These are phyloP conservation scores for Callosobruchus maculatus DNA, from an alignment of 2,888 invertebrate genomes.

Conservation along the genomic window DNA sequence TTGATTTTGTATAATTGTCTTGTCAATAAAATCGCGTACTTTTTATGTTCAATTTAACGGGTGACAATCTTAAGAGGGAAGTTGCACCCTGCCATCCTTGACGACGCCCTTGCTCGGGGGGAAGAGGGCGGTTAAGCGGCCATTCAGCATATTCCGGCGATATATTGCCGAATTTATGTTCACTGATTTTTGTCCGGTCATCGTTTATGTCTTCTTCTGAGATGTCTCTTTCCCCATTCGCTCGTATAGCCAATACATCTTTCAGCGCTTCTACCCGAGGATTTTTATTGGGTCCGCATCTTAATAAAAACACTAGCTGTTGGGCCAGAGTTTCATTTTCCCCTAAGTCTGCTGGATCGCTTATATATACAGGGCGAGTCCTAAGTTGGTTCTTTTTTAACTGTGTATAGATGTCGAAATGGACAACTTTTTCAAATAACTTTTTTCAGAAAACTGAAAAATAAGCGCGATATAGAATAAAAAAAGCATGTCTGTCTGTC, in stretches of 20 bases:
- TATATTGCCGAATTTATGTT: constrained; percentile 24
- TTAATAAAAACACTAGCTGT: background rate
- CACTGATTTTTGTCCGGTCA: constrained; percentile 35
- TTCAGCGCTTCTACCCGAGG: background rate
- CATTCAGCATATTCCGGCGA: constrained; percentile 37
- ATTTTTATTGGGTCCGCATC: background rate
- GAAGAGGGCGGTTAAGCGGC: constrained; percentile 28
- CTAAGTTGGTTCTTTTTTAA: no score
- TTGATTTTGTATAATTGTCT: no score
- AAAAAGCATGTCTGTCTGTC: no score
- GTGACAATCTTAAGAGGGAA: no score
- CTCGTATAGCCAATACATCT: background rate
- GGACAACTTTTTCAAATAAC: no score
- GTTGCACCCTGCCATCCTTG: background rate
- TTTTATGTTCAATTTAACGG: no score
- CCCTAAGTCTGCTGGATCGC: background rate
- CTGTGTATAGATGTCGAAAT: no score
- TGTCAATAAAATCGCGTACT: no score
- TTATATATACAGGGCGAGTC: no score
- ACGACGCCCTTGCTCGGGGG: background rate
- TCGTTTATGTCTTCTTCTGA: constrained; percentile 28
- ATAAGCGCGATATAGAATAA: no score
- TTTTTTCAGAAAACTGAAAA: no score
- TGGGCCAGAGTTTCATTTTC: background rate
- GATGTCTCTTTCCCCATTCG: background rate